These are phyloP conservation scores for Ostrea edulis DNA, from an alignment of 1,140 invertebrate genomes.

Conservation along the genomic window DNA sequence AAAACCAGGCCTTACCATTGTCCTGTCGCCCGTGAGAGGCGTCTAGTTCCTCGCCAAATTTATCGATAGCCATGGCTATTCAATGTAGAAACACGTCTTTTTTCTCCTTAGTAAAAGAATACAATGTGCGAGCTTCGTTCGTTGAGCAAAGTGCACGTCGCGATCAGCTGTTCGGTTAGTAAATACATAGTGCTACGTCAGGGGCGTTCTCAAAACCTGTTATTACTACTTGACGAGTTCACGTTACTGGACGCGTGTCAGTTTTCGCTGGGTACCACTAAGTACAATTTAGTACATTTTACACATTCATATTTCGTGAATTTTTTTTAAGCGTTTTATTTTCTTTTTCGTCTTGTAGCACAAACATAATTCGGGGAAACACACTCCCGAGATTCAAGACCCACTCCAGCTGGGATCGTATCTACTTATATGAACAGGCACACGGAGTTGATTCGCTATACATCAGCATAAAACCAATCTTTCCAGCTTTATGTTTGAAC, in stretches of 20 bases:
- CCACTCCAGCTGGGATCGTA: no score
- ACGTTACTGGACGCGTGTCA: background rate
- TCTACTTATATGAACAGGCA: no score
- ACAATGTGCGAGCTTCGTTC: background rate
- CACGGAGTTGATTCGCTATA: no score
- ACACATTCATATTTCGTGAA: no score
- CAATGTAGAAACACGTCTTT: background rate
- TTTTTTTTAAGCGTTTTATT: no score
- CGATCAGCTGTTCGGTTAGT: conserved; percentile 15
- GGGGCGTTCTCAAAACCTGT: conserved; percentile 19
- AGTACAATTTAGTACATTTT: no score
- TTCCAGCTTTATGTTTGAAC: no score
- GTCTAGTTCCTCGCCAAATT: background rate
- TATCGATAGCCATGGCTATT: conserved; percentile 1
- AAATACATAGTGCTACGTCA: background rate
- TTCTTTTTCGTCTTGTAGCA: no score
- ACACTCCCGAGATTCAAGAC: no score
- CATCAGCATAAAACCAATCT: no score
- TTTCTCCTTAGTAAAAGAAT: background rate
- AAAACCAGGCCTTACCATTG: background rate
- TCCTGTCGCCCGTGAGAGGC: background rate
- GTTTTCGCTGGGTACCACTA: no score
- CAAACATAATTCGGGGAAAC: no score
- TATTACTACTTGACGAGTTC: background rate
- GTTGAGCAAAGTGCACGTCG: conserved; percentile 14